Conservation (phyloP, 1,140 invertebrate species). For the Microplitis mediator region DNA sequence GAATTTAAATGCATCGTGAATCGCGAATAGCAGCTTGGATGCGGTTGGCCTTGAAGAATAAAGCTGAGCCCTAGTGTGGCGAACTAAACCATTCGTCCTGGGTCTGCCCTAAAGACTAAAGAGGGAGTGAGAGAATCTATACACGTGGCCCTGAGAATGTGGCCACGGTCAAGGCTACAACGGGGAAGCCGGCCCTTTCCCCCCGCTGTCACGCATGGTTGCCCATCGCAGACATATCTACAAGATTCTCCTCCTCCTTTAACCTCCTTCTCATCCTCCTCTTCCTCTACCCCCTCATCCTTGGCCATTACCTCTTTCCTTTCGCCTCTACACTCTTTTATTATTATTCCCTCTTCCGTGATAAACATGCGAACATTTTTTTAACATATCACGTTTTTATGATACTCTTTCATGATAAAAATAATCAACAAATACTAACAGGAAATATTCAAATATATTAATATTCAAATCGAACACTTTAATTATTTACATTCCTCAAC, state of each 20-base stretch:
- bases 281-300: too few species aligned
- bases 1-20: slow-evolving; percentile 38
- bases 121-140: too few species aligned
- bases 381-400: not conserved
- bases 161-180: slow-evolving; percentile 52
- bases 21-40: slow-evolving; percentile 37
- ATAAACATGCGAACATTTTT: slow-evolving; percentile 5
- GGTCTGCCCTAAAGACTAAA: slow-evolving; percentile 6
- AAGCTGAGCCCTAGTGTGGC: slow-evolving; percentile 11
- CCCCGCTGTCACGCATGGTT: not conserved
- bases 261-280: too few species aligned
- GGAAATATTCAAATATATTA: too few species aligned
- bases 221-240: slow-evolving; percentile 4
- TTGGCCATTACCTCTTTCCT: too few species aligned
- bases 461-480: too few species aligned
- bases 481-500: too few species aligned
- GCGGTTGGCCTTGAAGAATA: slow-evolving; percentile 43
- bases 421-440: too few species aligned
- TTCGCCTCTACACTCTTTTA: not conserved
- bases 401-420: too few species aligned
- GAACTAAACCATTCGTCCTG: slow-evolving; percentile 31
- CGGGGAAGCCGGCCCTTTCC: slow-evolving; percentile 12
- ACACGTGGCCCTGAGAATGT: slow-evolving; percentile 40
- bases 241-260: not conserved
- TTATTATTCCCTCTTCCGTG: not conserved